Conservation (phyloP, 2,888 invertebrate genomes). For the Nymphalis polychloros region DNA sequence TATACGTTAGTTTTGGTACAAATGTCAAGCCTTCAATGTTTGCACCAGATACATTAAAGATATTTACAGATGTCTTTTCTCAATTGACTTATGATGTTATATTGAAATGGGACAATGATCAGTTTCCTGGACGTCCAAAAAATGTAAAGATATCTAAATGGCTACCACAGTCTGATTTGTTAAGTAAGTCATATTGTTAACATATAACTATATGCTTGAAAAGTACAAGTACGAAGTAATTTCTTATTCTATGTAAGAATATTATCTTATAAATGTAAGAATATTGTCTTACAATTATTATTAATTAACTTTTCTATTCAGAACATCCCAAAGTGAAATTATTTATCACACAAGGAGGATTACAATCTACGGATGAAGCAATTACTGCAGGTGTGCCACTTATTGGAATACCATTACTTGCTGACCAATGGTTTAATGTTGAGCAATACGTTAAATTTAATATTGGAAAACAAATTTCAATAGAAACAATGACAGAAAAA, state of each 20-base stretch:
- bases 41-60: slow-evolving; percentile 41
- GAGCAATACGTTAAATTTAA: slow-evolving; percentile 49
- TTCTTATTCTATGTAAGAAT: too few species aligned
- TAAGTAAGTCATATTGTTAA: slow-evolving; percentile 44
- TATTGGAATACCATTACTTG: slow-evolving; percentile 63
- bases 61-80: slow-evolving; percentile 51
- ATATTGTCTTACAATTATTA: too few species aligned
- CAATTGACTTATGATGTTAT: slow-evolving; percentile 57
- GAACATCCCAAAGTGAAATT: slow-evolving; percentile 60
- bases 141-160: slow-evolving; percentile 49
- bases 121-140: slow-evolving; percentile 42
- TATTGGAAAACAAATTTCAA: slow-evolving; percentile 54
- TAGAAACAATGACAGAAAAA: slow-evolving; percentile 47
- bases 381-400: slow-evolving; percentile 62
- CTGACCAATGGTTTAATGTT: slow-evolving; percentile 63
- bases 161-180: slow-evolving; percentile 53
- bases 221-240: too few species aligned
- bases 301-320: slow-evolving; percentile 1
- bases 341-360: slow-evolving; percentile 72
- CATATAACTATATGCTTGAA: too few species aligned
- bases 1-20: slow-evolving; percentile 44
- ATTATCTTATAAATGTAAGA: not conserved
- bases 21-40: slow-evolving; percentile 32
- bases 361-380: slow-evolving; percentile 69
- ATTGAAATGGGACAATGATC: slow-evolving; percentile 57